A percentile compares a stretch with the other conserved stretches of the same genome.
phyloP scores from a whole-genome alignment of 2,113 vertebrate genomes.

The Oreochromis niloticus region DNA sequence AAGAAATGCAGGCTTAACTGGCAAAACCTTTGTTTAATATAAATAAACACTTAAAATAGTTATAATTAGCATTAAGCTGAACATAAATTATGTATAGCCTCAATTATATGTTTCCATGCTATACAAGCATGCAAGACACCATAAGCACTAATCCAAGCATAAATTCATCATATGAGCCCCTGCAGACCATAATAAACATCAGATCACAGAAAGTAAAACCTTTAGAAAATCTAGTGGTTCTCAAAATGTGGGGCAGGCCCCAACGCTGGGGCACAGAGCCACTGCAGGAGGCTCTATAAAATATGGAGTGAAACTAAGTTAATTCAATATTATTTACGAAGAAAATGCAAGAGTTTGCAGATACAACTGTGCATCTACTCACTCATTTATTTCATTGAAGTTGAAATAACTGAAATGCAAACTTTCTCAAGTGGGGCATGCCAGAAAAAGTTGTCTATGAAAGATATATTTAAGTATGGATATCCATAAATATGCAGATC shows the following conservation, averaged over 20 bases:
- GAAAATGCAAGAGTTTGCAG: neutral
- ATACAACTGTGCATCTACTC: neutral
- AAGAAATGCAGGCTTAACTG: neutral
- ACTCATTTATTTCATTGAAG: neutral
- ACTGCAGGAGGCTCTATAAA: neutral
- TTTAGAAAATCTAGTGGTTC: neutral
- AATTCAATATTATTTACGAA: neutral
- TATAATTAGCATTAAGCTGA: neutral
- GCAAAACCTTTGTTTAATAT: neutral
- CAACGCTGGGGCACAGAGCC: neutral
- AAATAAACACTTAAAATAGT: neutral
- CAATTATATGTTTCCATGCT: neutral
- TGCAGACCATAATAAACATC: neutral
- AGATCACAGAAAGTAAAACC: fast-evolving
- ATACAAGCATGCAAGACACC: neutral
- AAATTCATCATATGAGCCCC: neutral
- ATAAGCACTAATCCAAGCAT: neutral
- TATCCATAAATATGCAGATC: neutral
- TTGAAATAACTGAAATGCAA: neutral
- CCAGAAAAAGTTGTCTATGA: neutral
- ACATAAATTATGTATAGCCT: neutral
- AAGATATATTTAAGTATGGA: neutral
- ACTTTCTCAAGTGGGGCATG: neutral
- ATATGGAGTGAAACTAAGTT: neutral
- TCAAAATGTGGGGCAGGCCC: neutral